These are phyloP conservation scores for Sipha maydis DNA, from an alignment of 2,888 invertebrate species.

Conservation along the genomic window DNA sequence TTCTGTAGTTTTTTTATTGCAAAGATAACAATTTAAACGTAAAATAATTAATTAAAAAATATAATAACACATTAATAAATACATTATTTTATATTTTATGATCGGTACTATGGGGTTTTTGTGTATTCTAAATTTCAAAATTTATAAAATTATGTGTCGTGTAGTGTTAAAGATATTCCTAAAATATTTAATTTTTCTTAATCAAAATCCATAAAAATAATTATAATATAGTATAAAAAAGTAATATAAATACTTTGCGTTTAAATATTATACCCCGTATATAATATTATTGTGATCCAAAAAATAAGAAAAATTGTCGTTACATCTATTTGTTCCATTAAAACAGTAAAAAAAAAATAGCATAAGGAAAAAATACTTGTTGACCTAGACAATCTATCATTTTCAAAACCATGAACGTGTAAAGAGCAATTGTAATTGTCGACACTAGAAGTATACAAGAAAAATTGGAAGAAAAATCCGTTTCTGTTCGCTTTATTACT, in stretches of 20 bases:
- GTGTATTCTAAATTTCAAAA: neutral
- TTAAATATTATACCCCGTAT: neutral
- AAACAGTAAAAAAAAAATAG: neutral
- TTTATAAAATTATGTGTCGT: neutral
- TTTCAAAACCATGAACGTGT: neutral
- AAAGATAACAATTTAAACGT: too few species aligned
- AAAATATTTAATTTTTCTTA: neutral
- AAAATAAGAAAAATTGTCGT: neutral
- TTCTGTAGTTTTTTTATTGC: too few species aligned
- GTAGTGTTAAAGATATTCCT: neutral
- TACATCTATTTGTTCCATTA: neutral
- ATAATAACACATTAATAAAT: too few species aligned
- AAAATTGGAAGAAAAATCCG: constrained; percentile 32
- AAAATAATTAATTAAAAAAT: too few species aligned
- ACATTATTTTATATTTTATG: too few species aligned
- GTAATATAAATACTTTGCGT: too few species aligned
- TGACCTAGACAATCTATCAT: constrained; percentile 32
- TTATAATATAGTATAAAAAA: neutral
- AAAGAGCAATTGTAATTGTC: neutral
- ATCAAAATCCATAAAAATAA: neutral
- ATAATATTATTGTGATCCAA: neutral
- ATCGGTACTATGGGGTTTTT: too few species aligned
- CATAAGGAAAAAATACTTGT: neutral
- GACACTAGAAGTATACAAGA: neutral
- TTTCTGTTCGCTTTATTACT: constrained; percentile 52